Conservation (phyloP, 2,888 invertebrate species). For the Lochmaea crataegi region DNA sequence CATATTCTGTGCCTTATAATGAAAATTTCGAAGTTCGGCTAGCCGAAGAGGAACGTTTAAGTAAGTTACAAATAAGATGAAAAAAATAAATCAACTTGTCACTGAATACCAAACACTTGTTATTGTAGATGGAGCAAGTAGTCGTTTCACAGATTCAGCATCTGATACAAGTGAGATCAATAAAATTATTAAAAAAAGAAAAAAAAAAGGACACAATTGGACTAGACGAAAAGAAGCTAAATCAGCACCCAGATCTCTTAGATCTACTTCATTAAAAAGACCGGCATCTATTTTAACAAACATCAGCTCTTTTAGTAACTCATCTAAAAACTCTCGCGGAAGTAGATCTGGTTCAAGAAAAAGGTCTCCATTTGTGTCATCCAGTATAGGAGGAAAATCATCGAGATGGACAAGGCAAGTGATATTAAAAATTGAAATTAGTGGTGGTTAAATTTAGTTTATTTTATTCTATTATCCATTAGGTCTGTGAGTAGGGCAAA, state of each 20-base stretch:
- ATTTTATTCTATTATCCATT: neutral
- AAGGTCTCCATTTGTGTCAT: constrained; percentile 4
- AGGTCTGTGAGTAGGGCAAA: constrained; percentile 44
- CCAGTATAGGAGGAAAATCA: neutral
- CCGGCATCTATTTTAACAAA: neutral
- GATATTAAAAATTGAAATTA: too few species aligned
- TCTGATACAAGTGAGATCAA: constrained; percentile 29
- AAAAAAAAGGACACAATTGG: constrained; percentile 35
- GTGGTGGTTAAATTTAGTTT: too few species aligned
- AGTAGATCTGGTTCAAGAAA: constrained; percentile 18
- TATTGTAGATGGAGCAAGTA: constrained; percentile 30
- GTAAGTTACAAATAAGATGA: neutral
- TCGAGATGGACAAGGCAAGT: constrained; percentile 10
- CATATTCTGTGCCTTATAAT: constrained; percentile 37
- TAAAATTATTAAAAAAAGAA: constrained; percentile 24
- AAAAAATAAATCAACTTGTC: too few species aligned
- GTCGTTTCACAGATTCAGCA: constrained; percentile 18
- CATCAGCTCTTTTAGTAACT: constrained; percentile 8
- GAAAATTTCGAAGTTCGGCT: constrained; percentile 32
- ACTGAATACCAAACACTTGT: neutral
- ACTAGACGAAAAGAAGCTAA: constrained; percentile 20
- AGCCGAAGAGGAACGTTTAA: constrained; percentile 29
- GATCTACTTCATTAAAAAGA: neutral
- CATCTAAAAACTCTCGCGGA: constrained; percentile 16
- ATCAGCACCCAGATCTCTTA: constrained; percentile 14